phyloP scores from a whole-genome alignment of 2,888 invertebrate genomes.

The Pharmacophagus antenor region DNA sequence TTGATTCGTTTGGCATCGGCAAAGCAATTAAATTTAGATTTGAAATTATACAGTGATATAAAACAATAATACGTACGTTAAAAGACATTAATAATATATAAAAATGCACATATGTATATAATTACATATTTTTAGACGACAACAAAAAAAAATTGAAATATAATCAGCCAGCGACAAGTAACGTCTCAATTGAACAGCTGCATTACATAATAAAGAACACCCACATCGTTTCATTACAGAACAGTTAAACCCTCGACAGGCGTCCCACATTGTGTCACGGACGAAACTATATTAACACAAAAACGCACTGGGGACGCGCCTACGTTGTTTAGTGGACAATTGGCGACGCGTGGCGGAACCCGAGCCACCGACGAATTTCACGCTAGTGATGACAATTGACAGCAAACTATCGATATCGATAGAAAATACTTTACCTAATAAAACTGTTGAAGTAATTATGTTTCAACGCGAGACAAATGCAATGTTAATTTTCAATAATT shows the following conservation, averaged over 20 bases:
- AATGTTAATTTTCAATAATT: too few relatives aligned
- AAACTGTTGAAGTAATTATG: too few relatives aligned
- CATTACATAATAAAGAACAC: background rate
- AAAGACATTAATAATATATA: too few relatives aligned
- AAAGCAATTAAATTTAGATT: too few relatives aligned
- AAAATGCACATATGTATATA: too few relatives aligned
- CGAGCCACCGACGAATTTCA: constrained; percentile 22
- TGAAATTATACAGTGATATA: too few relatives aligned
- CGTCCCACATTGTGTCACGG: constrained; percentile 3
- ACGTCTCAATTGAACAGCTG: constrained; percentile 10
- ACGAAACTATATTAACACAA: constrained; percentile 8
- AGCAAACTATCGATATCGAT: background rate
- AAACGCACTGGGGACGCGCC: constrained; percentile 11
- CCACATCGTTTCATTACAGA: constrained; percentile 2
- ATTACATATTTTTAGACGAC: too few relatives aligned
- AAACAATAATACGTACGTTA: too few relatives aligned
- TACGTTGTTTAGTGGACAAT: constrained; percentile 21
- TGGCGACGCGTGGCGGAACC: constrained; percentile 28
- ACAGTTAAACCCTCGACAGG: constrained; percentile 1
- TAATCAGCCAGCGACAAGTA: background rate
- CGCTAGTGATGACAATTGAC: constrained; percentile 11
- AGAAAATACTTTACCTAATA: background rate
- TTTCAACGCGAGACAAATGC: too few relatives aligned
- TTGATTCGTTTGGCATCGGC: too few relatives aligned
- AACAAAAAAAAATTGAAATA: too few relatives aligned